Percentiles rank a stretch among this genome's conserved stretches.
Conservation (phyloP, 1,140 invertebrate genomes). For the Drosophila aff. region DNA sequence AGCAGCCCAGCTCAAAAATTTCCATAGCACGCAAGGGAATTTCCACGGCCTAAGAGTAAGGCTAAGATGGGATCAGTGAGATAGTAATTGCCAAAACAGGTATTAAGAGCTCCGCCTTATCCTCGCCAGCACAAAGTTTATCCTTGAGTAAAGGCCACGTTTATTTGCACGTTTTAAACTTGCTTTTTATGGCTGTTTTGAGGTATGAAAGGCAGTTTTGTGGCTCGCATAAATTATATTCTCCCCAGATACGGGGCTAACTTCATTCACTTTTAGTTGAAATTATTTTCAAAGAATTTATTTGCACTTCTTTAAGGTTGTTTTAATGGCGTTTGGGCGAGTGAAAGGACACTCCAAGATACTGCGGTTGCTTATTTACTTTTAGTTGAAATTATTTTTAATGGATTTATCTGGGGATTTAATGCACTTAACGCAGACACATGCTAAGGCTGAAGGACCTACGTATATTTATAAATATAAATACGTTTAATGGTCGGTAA, state of each 20-base stretch:
- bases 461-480: constrained; percentile 65
- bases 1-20: constrained; percentile 38
- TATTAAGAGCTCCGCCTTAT: constrained; percentile 1
- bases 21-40: constrained; percentile 39
- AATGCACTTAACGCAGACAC: constrained; percentile 59
- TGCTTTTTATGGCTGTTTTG: constrained; percentile 31
- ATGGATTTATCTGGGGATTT: constrained; percentile 66
- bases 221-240: constrained; percentile 67
- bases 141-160: constrained; percentile 21
- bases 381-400: constrained; percentile 73
- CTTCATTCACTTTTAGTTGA: constrained; percentile 55
- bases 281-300: constrained; percentile 72
- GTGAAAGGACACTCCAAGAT: neutral
- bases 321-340: constrained; percentile 1
- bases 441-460: constrained; percentile 22
- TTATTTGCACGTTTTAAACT: constrained; percentile 22
- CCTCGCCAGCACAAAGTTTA: constrained; percentile 8
- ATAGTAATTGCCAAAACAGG: constrained; percentile 41
- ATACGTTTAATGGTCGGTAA: constrained; percentile 71
- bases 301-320: constrained; percentile 12
- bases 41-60: constrained; percentile 10
- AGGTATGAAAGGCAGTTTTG: constrained; percentile 28
- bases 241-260: constrained; percentile 6
- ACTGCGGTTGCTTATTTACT: constrained; percentile 45
- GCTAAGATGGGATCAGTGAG: constrained; percentile 46